Conservation (phyloP, 2,888 invertebrate genomes). For the Phyto melanocephala region DNA sequence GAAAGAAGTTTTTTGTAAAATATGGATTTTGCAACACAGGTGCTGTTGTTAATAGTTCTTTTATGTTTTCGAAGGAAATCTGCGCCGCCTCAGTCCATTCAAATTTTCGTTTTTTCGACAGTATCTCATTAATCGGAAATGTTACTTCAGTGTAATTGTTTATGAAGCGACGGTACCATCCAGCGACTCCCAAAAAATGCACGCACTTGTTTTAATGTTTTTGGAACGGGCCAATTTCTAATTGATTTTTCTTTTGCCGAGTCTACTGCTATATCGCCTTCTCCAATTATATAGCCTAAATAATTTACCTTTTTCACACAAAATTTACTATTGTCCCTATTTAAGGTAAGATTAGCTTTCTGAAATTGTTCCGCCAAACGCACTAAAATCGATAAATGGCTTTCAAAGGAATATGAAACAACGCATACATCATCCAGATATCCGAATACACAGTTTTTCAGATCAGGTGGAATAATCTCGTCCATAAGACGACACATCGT, state of each 20-base stretch:
- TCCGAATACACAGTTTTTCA: not conserved
- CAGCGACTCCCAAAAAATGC: too few species aligned
- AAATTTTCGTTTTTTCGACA: not conserved
- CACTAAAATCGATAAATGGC: not conserved
- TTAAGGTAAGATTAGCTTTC: not conserved
- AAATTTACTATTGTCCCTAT: not conserved
- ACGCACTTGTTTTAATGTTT: not conserved
- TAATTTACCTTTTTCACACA: not conserved
- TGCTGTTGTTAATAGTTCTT: not conserved
- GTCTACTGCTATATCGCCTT: not conserved
- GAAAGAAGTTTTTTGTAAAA: not conserved
- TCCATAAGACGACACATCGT: not conserved
- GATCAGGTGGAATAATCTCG: not conserved
- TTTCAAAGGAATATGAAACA: not conserved
- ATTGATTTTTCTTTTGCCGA: not conserved
- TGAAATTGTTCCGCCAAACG: too few species aligned
- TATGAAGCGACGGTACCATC: not conserved
- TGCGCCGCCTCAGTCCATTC: not conserved
- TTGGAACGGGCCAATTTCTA: not conserved
- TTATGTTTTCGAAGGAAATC: not conserved
- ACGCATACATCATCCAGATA: too few species aligned
- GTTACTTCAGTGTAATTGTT: not conserved
- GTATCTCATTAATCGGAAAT: not conserved
- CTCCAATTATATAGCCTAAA: too few species aligned
- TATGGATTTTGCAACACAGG: not conserved